A percentile compares a stretch with the other conserved stretches of the same genome.
phyloP scores from a whole-genome alignment of 2,113 vertebrate species.

The Falco punctatus region DNA sequence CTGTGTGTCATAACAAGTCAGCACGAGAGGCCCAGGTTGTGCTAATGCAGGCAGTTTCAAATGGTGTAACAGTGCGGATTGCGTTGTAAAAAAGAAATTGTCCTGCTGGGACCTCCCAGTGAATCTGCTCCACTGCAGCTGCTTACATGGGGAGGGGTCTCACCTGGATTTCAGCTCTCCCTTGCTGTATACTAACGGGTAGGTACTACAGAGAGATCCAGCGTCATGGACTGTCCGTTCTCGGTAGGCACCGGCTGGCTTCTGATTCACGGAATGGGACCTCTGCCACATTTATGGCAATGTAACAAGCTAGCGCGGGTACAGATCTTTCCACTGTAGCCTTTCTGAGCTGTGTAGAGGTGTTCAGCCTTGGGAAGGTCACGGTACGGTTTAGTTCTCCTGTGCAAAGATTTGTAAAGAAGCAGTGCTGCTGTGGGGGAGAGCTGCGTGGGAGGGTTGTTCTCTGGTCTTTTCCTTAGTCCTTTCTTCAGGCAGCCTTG shows the following conservation, averaged over 20 bases:
- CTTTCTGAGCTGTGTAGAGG: neutral
- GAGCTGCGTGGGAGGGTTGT: neutral
- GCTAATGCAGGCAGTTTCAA: neutral
- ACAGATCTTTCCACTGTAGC: neutral
- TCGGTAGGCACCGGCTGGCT: neutral
- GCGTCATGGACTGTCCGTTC: neutral
- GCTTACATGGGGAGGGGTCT: neutral
- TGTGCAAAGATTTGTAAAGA: neutral
- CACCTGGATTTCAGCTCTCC: neutral
- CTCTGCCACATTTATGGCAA: neutral
- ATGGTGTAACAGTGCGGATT: neutral
- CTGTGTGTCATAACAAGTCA: neutral
- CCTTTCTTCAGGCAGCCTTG: neutral
- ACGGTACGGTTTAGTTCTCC: neutral
- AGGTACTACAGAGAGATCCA: neutral
- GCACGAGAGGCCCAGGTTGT: neutral
- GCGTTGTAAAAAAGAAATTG: no score
- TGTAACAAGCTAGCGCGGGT: no score
- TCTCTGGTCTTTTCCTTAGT: neutral
- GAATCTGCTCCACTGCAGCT: neutral
- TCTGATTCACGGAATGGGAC: neutral
- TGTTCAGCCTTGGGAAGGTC: neutral
- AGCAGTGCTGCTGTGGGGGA: neutral
- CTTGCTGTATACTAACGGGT: neutral
- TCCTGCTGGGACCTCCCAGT: neutral